Evolutionary conservation across 2,113 vertebrate species (phyloP).

Genomic region (Nycticorax nycticorax): DNA sequence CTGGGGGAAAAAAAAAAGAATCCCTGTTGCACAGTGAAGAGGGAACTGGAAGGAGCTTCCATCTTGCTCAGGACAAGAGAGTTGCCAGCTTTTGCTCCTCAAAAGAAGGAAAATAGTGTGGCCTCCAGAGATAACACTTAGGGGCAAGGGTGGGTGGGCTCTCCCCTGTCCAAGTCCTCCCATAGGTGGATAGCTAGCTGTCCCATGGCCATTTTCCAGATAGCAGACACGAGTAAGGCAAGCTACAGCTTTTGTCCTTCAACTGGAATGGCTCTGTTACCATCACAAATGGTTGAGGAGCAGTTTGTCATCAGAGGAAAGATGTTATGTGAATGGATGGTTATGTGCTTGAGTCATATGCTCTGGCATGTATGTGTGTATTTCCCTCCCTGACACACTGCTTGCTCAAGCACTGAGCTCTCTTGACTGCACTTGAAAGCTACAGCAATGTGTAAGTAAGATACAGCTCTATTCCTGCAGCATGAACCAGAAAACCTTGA

Average conservation of each 20-base stretch:
- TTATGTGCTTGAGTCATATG: neutral
- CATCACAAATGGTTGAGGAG: neutral
- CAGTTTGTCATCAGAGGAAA: neutral
- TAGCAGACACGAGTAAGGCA: neutral
- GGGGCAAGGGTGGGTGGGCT: neutral
- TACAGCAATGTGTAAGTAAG: neutral
- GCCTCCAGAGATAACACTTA: neutral
- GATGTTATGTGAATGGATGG: neutral
- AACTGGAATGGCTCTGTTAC: neutral
- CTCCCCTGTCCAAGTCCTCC: neutral
- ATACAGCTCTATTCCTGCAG: slow-evolving; percentile 14
- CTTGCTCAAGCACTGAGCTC: neutral
- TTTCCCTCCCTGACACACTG: neutral
- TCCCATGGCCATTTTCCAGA: neutral
- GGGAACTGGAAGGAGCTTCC: neutral
- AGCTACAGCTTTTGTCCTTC: neutral
- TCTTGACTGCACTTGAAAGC: neutral
- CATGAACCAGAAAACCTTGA: neutral
- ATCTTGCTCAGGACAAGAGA: neutral
- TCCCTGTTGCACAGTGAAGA: neutral
- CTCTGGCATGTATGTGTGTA: neutral
- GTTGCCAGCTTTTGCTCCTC: neutral
- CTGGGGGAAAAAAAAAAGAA: neutral
- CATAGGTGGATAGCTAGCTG: neutral
- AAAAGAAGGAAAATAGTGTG: neutral